Base-by-base conservation (phyloP, 2,113 vertebrate genomes). In the Urocynchramus pylzowi region DNA sequence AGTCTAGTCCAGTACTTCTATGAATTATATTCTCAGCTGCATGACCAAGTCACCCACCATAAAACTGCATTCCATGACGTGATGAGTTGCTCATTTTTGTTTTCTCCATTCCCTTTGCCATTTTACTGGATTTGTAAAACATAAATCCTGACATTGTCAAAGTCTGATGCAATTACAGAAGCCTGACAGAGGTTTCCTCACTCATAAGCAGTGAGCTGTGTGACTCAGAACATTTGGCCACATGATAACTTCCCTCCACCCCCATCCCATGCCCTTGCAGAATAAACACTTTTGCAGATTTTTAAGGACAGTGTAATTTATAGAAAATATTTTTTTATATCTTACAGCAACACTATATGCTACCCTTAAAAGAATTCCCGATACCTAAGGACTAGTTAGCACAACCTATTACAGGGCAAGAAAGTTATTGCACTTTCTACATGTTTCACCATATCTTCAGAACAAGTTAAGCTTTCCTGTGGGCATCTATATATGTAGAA, bases 41-140 rank as follows among this genome's bases (percentile, higher is more conserved):
- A 28, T n/a, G 44, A 37, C 26, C 2, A 12, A 12, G 24, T 78
- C n/a, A 52, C 9, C 9, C 23, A 37, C 17, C 0, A 0, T 21
- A 79, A 57, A 53, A 49, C 30, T 49, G 9, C 49, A 39, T 41
- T 47, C 11, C 31, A 15, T 49, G 33, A 75, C 10, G 6, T 23
- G 67, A 28, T 33, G 7, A 35, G 19, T 67, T 39, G 15, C 16
- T 78, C 1, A 2, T 65, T 75, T 91, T 50, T 80, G 4, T 71
- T 41, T 91, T 80, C 50, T n/a, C 5, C 13, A 18, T 73, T 78
- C 7, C 3, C 49, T 47, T 39, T 69, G 11, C 10, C 16, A 4
- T 84, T 59, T 52, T 70, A 33, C 17, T 90, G 26, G 9, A 50
- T 74, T 73, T 65, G 11, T 83, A 69, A 90, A 88, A 45, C 23